Percentiles rank a stretch among this genome's conserved stretches.
Conservation (phyloP, 2,797 vertebrate genomes). For the Chiroxiphia lanceolata region DNA sequence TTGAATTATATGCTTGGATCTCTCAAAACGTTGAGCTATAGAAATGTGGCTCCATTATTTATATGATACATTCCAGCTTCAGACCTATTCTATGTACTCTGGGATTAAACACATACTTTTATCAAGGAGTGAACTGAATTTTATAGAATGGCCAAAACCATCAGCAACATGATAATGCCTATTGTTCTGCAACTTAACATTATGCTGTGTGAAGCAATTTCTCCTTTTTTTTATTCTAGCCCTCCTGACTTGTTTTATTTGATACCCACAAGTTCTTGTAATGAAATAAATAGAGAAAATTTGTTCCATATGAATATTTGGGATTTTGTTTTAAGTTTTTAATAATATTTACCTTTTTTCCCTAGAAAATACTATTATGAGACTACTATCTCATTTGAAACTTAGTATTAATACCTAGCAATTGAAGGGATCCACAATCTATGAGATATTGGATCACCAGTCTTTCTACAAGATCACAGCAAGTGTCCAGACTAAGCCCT, state of each 20-base stretch:
- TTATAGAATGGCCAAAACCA: neutral
- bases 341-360: neutral
- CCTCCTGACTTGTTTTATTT: neutral
- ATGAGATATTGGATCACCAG: neutral
- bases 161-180: neutral
- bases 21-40: neutral
- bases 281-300: neutral
- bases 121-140: neutral
- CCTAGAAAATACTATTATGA: neutral
- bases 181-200: neutral
- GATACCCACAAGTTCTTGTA: neutral
- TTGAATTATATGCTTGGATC: neutral
- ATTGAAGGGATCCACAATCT: neutral
- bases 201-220: neutral
- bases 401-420: neutral
- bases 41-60: neutral
- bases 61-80: neutral
- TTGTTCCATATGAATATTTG: neutral
- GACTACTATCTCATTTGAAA: neutral
- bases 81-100: neutral
- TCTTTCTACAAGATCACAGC: neutral
- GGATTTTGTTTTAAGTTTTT: neutral
- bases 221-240: neutral
- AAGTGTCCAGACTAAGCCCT: neutral
- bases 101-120: neutral